These are phyloP conservation scores for Protodeltote pygarga DNA, from an alignment of 2,888 invertebrate species.

Conservation along the genomic window DNA sequence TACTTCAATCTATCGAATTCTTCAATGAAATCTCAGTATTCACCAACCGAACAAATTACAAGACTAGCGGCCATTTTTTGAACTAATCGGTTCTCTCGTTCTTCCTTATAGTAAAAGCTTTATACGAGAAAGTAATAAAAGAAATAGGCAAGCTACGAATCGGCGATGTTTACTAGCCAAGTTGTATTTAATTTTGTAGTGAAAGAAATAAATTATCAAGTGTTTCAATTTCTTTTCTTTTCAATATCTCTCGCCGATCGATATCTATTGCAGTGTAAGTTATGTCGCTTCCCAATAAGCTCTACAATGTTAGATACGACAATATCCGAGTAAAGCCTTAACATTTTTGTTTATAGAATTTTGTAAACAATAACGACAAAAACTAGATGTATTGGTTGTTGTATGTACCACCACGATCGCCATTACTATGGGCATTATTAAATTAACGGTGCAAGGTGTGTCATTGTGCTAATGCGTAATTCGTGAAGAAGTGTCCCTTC, in stretches of 20 bases:
- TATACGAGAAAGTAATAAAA: conserved; percentile 23
- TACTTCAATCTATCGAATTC: conserved; percentile 9
- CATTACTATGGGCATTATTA: conserved; percentile 50
- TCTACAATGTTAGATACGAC: background rate
- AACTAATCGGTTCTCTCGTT: conserved; percentile 45
- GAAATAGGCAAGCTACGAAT: conserved; percentile 15
- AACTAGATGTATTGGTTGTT: conserved; percentile 30
- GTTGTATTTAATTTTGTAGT: conserved; percentile 27
- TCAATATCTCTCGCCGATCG: conserved; percentile 40
- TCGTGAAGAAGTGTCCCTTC: conserved; percentile 44
- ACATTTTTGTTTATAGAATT: conserved; percentile 28
- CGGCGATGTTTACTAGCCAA: conserved; percentile 29
- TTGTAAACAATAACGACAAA: conserved; percentile 44
- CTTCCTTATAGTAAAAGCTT: background rate
- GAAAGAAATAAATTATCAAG: conserved; percentile 46
- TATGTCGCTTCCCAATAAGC: conserved; percentile 13
- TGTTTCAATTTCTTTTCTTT: conserved; percentile 40
- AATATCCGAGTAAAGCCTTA: background rate
- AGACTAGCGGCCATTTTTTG: conserved; percentile 15
- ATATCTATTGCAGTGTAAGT: conserved; percentile 22
- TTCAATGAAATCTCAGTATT: conserved; percentile 41
- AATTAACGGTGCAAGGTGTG: conserved; percentile 45
- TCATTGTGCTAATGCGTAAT: conserved; percentile 31
- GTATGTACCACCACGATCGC: conserved; percentile 49
- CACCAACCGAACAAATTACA: conserved; percentile 47